Base-by-base conservation (phyloP, 2,888 invertebrate species). In the Lepidocyrtoides sp. region DNA sequence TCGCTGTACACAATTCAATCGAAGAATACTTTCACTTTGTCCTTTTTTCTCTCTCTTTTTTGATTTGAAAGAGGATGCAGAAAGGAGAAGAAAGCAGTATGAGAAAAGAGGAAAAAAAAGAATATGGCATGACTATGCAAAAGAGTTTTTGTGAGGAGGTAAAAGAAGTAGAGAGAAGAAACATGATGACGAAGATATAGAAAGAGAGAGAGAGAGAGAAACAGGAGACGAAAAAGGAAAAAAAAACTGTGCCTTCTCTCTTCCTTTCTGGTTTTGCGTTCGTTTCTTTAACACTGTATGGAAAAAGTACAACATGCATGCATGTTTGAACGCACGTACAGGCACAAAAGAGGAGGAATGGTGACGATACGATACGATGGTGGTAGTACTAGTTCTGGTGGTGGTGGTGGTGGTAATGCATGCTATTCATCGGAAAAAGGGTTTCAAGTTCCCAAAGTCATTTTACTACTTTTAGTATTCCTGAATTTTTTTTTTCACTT, bases 1-100 rank as follows among this genome's bases (percentile, higher is more conserved):
- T 69, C 29, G 29, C 8, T 48, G 41, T 63, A 87, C 66, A 87
- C 44, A 79, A 79, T 79, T 79, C 79, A 87, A 79, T 87, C 79
- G 77, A 79, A 60, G 60, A 60, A 87, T 87, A 79, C 66, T 77
- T 79, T 87, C 79, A 77, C 87, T 87, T 79, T 87, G 87, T 63
- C 63, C 79, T 87, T 77, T 60, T 51, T 69, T 75, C 41, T 0
- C 36, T 54, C 41, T 57, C 60, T 60, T 77, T 54, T 54, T 87
- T 77, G 79, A 66, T 87, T 79, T 75, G 51, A 75, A 85, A 84
- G 26, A 48, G 69, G 69, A 69, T 69, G 69, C 41, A 17, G 26
- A 69, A 69, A 69, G 8, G 41, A 69, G 36, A 69, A 41, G 41
- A 26, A 17, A 41, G 20, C n/a, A 41, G 51, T 26, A 57, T 32